Base-by-base conservation (phyloP, 2,113 vertebrate species). In the Thermophis baileyi region DNA sequence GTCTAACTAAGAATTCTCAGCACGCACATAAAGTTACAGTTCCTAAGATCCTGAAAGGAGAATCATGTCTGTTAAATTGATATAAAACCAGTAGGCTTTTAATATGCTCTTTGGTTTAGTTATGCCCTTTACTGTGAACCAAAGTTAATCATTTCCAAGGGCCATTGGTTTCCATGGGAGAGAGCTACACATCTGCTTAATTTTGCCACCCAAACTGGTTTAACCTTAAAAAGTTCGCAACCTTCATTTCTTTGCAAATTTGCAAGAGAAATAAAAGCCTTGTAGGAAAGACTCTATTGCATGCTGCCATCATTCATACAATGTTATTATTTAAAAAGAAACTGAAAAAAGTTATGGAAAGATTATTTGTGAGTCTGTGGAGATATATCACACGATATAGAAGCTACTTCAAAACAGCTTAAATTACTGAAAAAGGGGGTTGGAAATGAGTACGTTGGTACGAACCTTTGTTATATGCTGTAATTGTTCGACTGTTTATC, bases 401-500 rank as follows among this genome's bases (percentile, higher is more conserved):
- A 46, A 96, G 91, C 90, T 96, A 94, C 96, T 90, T 96, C 94
- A 95, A 97, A 97, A 97, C 95, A 96, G 95, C 92, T 94, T 87
- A 94, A 97, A 97, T 97, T 97, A 96, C 96, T 95, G 27, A 93
- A 96, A 96, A 97, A 97, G 95, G 97, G 96, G 97, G 95, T 96
- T 97, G 95, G 95, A 97, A 97, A 96, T 94, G 96, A 97, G 92
- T 92, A 95, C 96, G 90, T 92, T 95, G 90, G 92, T 92, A 96
- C 88, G 89, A 97, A 96, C 96, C 97, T 95, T 96, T 96, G 96
- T 98, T 97, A 97, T 96, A 96, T 40, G n/a, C 69, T 97, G 96
- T 96, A 97, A 96, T 96, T 97, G 87, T 94, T 97, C 96, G 96
- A 97, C 87, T 88, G 87, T 35, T 89, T 89, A 89, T 54, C 96